These are phyloP conservation scores for Rostratula benghalensis DNA, from an alignment of 2,113 vertebrate species.

Conservation along the genomic window DNA sequence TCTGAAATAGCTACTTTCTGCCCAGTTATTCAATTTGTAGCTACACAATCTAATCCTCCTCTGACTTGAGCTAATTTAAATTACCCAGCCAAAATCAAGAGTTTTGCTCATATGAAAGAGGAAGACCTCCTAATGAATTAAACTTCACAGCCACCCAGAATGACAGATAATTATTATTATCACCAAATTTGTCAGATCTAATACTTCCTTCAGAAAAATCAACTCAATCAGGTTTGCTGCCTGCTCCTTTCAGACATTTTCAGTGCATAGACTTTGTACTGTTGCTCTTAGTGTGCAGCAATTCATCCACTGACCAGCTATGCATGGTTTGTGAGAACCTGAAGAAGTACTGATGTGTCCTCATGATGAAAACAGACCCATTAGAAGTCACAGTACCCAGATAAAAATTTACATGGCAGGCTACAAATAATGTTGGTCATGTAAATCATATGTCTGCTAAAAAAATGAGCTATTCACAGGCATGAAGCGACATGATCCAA, in stretches of 20 bases:
- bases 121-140: neutral
- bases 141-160: neutral
- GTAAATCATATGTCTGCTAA: neutral
- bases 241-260: neutral
- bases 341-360: neutral
- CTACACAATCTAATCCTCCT: neutral
- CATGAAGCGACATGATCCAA: neutral
- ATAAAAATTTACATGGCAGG: neutral
- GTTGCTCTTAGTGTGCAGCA: neutral
- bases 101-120: neutral
- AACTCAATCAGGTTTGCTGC: neutral
- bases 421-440: neutral
- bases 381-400: neutral
- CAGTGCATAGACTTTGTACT: rapidly evolving
- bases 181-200: neutral
- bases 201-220: neutral
- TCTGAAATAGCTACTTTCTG: neutral
- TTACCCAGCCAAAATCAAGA: neutral
- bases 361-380: neutral
- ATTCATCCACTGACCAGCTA: neutral
- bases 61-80: neutral
- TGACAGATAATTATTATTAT: neutral
- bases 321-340: rapidly evolving
- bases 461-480: neutral
- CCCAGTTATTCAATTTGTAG: neutral